Evolutionary conservation across 1,140 invertebrate species (phyloP).

Genomic region (Drosophila ercepeae): DNA sequence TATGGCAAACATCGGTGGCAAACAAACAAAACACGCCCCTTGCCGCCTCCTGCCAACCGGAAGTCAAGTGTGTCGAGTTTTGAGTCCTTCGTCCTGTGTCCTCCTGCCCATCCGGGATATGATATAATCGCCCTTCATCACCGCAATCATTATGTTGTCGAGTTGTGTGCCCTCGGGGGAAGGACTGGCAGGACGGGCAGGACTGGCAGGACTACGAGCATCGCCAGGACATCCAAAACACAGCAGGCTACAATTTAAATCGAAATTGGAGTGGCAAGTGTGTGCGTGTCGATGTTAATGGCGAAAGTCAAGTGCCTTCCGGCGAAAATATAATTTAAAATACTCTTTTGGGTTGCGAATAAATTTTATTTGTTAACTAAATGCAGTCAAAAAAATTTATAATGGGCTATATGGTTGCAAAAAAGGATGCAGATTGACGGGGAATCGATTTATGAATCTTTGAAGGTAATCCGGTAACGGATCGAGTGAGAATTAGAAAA

Average conservation of each 20-base stretch:
- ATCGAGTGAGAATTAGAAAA: background rate
- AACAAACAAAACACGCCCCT: background rate
- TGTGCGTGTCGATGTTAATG: background rate
- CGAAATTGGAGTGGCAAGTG: constrained; percentile 20
- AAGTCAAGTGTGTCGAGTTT: constrained; percentile 61
- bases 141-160: constrained; percentile 12
- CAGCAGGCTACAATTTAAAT: constrained; percentile 32
- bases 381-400: no score
- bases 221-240: background rate
- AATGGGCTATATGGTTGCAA: no score
- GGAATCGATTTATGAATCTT: background rate
- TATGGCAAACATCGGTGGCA: constrained; percentile 38
- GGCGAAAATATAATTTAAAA: background rate
- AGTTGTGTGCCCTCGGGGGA: constrained; percentile 5
- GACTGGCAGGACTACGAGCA: background rate
- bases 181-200: background rate
- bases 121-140: constrained; percentile 19
- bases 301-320: constrained; percentile 22
- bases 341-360: background rate
- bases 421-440: background rate
- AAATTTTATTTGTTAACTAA: background rate
- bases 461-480: background rate
- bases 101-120: constrained; percentile 3
- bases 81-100: background rate
- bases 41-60: constrained; percentile 26